Percentiles rank a stretch among this genome's conserved stretches.
These are phyloP conservation scores for Nemopilema nomurai DNA, from an alignment of 30 jellyfish, hydroid and myxozoan species.

Conservation along the genomic window DNA sequence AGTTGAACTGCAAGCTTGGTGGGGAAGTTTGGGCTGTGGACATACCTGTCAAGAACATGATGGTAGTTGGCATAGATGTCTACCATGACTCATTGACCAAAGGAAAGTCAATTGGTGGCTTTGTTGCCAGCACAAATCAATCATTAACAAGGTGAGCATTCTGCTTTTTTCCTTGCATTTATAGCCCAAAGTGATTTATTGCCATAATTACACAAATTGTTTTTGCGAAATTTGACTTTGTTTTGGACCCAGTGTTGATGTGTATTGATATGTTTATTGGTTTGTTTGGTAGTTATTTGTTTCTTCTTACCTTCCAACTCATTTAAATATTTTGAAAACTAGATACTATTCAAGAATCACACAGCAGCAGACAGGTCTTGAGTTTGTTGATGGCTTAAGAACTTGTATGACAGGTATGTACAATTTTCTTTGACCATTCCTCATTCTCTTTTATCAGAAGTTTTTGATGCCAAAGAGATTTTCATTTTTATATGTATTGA, in stretches of 20 bases:
- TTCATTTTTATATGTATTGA: too few species aligned
- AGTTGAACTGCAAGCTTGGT: conserved; percentile 94
- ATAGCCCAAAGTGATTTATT: too few species aligned
- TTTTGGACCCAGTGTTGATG: too few species aligned
- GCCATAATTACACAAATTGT: too few species aligned
- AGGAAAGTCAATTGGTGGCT: conserved; percentile 95
- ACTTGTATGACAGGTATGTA: conserved; percentile 90
- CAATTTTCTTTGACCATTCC: too few species aligned
- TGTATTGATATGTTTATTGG: too few species aligned
- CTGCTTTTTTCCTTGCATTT: too few species aligned
- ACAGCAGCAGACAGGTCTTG: conserved; percentile 78
- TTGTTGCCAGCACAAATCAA: conserved; percentile 88
- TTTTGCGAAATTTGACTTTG: too few species aligned
- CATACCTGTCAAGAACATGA: conserved; percentile 84
- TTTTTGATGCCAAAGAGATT: too few species aligned
- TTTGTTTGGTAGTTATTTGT: neutral
- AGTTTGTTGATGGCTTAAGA: conserved; percentile 80
- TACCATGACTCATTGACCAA: conserved; percentile 95
- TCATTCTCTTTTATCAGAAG: too few species aligned
- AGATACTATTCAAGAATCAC: conserved; percentile 86
- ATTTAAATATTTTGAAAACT: too few species aligned
- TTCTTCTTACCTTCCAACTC: neutral
- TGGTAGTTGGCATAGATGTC: conserved; percentile 99
- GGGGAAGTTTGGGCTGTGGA: conserved; percentile 98
- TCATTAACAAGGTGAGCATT: conserved; percentile 57